Percentiles rank a stretch among this genome's conserved stretches.
Conservation (phyloP, 2,888 invertebrate genomes). For the Cistogaster globosa region DNA sequence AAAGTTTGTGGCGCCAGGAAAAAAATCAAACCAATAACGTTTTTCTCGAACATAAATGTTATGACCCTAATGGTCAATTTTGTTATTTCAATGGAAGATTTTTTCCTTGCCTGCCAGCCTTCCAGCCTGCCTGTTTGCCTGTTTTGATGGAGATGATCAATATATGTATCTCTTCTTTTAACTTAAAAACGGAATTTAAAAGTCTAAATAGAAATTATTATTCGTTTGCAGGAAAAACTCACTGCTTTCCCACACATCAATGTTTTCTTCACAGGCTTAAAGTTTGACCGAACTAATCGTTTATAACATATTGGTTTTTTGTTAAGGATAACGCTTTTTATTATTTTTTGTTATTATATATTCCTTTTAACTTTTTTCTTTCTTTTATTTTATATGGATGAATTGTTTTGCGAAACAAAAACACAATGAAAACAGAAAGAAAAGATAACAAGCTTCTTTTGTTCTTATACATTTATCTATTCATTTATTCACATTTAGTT, state of each 20-base stretch:
- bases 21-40: conserved; percentile 6
- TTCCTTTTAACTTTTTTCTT: not conserved
- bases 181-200: conserved; percentile 50
- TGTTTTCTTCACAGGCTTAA: conserved; percentile 34
- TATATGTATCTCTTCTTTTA: conserved; percentile 26
- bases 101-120: no score
- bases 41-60: conserved; percentile 31
- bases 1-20: conserved; percentile 47
- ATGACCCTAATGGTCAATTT: conserved; percentile 56
- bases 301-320: conserved; percentile 52
- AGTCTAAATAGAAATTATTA: conserved; percentile 55
- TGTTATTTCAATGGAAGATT: conserved; percentile 18
- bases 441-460: conserved; percentile 26
- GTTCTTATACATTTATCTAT: conserved; percentile 36
- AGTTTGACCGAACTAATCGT: conserved; percentile 57
- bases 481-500: conserved; percentile 31
- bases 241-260: not conserved
- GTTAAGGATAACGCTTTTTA: conserved; percentile 24
- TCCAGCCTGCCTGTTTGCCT: not conserved
- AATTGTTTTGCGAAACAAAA: conserved; percentile 22
- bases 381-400: conserved; percentile 25
- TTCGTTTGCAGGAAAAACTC: conserved; percentile 16
- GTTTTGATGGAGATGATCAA: conserved; percentile 26
- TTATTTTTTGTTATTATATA: no score
- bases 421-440: not conserved